phyloP scores from a whole-genome alignment of 2,797 vertebrate species.

The Acanthurus lineatus region DNA sequence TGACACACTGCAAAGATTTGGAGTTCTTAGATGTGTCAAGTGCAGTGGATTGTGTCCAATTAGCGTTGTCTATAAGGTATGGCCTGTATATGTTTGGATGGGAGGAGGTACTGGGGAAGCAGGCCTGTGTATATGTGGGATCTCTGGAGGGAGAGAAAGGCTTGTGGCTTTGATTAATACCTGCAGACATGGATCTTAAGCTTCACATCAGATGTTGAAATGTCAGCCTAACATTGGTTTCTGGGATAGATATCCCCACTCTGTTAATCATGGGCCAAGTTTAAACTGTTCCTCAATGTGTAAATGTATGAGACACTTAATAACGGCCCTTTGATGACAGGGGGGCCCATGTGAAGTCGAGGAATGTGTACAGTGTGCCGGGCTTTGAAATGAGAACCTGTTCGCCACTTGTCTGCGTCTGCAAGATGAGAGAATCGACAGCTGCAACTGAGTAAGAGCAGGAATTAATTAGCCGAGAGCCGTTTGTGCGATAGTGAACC shows the following conservation, averaged over 20 bases:
- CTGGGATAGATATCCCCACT: slow-evolving; percentile 80
- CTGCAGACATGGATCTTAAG: slow-evolving; percentile 80
- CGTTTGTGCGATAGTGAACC: slow-evolving; percentile 67
- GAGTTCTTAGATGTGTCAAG: slow-evolving; percentile 78
- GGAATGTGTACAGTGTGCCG: slow-evolving; percentile 80
- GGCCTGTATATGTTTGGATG: slow-evolving; percentile 65
- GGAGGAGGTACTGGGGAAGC: slow-evolving; percentile 27
- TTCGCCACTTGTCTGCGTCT: slow-evolving; percentile 85
- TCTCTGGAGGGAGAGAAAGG: slow-evolving; percentile 38
- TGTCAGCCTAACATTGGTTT: slow-evolving; percentile 84
- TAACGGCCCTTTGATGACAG: slow-evolving; percentile 86
- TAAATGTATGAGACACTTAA: slow-evolving; percentile 87
- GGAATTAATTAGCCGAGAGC: slow-evolving; percentile 83
- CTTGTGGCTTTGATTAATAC: slow-evolving; percentile 85
- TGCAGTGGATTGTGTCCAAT: slow-evolving; percentile 75
- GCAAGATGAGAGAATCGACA: slow-evolving; percentile 82
- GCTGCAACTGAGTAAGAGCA: slow-evolving; percentile 81
- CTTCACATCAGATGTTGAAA: slow-evolving; percentile 78
- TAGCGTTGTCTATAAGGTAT: slow-evolving; percentile 68
- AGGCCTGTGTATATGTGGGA: slow-evolving; percentile 44
- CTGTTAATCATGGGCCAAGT: slow-evolving; percentile 83
- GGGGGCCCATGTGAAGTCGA: slow-evolving; percentile 75
- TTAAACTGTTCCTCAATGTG: slow-evolving; percentile 86
- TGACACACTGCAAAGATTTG: slow-evolving; percentile 69
- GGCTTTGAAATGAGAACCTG: slow-evolving; percentile 87